Base-by-base conservation (phyloP, 2,888 invertebrate genomes). In the Branchellion lobata region DNA sequence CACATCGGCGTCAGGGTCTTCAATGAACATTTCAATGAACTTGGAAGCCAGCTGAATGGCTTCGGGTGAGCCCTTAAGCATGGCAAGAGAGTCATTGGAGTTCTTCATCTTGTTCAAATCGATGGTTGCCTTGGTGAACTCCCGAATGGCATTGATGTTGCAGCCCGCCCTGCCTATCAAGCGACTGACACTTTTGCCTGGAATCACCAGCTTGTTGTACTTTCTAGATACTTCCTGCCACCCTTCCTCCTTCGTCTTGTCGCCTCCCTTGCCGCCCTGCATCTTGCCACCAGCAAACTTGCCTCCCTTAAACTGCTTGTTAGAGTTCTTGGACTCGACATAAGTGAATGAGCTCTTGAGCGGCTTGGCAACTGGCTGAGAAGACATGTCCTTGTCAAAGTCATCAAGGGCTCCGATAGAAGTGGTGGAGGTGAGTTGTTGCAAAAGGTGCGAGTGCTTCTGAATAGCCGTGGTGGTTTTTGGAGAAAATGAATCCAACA, bases 141-240 rank as follows among this genome's bases (percentile, higher is more conserved):
- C 94, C 81, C 98, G 91, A 86, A 99, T 97, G 18, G 97, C 95
- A 89, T 99, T 99, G 85, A 99, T 97, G 89, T 98, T 98, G 89
- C 93, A 94, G 75, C 98, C 98, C 40, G 94, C 96, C 84, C 98
- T 92, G 0, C 98, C 98, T 86, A 99, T 99, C 77, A 99, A 96
- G 79, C 98, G 91, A 81, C 96, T 96, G 82, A 98, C 97, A 71
- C 96, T 96, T 87, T 93, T 93, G 33, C 95, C 92, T 79, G 96
- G 95, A 81, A 98, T 96, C 24, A 93, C 92, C 71, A 98, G 94
- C 88, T 95, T 96, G 89, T 96, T 96, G 83, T 88, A 77, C 80
- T 80, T 81, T 86, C 94, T 91, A 8, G 94, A 93, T 68, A 96
- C 96, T 89, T 97, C 96, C 87, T 96, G 96, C 96, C 96, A 97